Percentiles rank a stretch among this genome's conserved stretches.
Conservation (phyloP, 1,140 invertebrate species). For the Acromyrmex echinatior region DNA sequence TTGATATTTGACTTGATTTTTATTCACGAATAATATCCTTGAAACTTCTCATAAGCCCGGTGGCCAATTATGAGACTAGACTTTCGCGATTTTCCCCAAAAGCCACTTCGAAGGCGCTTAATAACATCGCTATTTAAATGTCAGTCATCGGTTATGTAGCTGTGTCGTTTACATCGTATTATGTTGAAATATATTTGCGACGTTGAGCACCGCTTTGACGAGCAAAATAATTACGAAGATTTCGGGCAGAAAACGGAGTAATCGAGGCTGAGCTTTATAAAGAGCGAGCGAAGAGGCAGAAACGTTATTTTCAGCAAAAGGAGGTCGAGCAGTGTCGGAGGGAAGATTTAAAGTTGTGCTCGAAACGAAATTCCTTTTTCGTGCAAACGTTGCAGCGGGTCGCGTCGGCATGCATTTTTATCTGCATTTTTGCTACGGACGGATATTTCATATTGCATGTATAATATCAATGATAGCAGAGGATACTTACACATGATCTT, state of each 20-base stretch:
- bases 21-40: conserved; percentile 52
- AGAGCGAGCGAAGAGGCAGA: neutral
- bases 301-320: conserved; percentile 21
- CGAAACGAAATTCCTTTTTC: conserved; percentile 5
- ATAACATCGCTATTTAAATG: conserved; percentile 51
- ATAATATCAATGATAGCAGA: neutral
- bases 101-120: conserved; percentile 33
- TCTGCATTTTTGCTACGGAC: neutral
- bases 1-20: conserved; percentile 41
- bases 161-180: conserved; percentile 47
- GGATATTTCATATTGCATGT: neutral
- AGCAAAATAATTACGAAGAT: conserved; percentile 48
- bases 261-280: conserved; percentile 27
- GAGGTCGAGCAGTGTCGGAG: neutral
- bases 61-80: conserved; percentile 40
- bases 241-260: neutral
- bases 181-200: conserved; percentile 53
- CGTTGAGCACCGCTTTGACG: conserved; percentile 38
- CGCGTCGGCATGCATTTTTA: neutral
- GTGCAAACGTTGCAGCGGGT: neutral
- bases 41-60: conserved; percentile 28
- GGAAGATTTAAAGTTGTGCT: neutral
- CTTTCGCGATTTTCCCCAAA: conserved; percentile 20
- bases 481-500: conserved; percentile 96
- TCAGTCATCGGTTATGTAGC: conserved; percentile 40